Percentiles rank a stretch among this genome's conserved stretches.
Conservation (phyloP, 2,888 invertebrate species). For the Rambutsinella grinnellia region DNA sequence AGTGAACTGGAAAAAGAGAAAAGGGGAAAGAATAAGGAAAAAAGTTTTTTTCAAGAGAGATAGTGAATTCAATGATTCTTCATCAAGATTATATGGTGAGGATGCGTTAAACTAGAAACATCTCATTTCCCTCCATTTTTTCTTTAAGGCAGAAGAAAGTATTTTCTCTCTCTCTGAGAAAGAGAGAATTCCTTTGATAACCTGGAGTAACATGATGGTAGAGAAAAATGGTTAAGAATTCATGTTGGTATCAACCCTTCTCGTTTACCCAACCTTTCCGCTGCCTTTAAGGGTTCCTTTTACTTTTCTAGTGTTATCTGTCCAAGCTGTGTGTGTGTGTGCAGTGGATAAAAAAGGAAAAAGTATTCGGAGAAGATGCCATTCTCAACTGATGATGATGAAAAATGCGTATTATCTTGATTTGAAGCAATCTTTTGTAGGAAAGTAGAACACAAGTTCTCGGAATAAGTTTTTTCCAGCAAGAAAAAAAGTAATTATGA, state of each 20-base stretch:
- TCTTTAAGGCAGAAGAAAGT: too few relatives aligned
- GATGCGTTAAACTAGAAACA: constrained; percentile 51
- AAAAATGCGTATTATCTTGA: background rate
- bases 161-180: too few relatives aligned
- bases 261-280: too few relatives aligned
- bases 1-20: constrained; percentile 47
- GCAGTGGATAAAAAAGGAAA: background rate
- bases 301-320: background rate
- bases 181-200: background rate
- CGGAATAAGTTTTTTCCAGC: background rate
- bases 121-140: constrained; percentile 26
- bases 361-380: background rate
- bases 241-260: background rate
- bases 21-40: constrained; percentile 19
- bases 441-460: background rate
- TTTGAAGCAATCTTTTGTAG: background rate
- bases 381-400: background rate
- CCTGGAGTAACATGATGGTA: too few relatives aligned
- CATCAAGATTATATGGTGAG: constrained; percentile 54
- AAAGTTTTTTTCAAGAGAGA: constrained; percentile 48
- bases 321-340: too few relatives aligned
- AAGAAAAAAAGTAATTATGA: constrained; percentile 19
- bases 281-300: background rate
- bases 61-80: constrained; percentile 57
- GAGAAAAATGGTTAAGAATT: too few relatives aligned